Evolutionary conservation across 2,113 vertebrate species (phyloP), one percentile per base, ranked within the genome.

Genomic region (Archocentrus centrarchus): DNA sequence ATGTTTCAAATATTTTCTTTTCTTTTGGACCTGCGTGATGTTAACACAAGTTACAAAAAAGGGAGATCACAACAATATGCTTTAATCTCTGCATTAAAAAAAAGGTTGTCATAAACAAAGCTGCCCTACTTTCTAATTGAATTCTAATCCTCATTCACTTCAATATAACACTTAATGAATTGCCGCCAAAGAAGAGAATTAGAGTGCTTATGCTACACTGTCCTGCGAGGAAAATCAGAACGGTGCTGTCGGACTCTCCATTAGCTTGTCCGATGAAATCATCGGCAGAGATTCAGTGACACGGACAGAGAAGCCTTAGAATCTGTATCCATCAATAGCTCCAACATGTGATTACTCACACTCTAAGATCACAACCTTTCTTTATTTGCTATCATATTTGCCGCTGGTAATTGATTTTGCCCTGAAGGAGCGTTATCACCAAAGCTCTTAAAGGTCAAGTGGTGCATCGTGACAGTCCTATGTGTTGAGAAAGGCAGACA

Each of bases 391-490:
- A 80, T 83, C 70, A 70, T 47, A 50, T 86, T 89, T 82, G 61
- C 47, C 78, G 80, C 35, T 37, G 62, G 81, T 92, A 90, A 93
- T 93, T 84, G 90, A 94, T 93, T 93, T 94, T 89, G 57, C 90
- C 92, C 90, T 64, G 64, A 82, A 92, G 93, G 78, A 83, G 82
- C 22, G 4, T 89, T 81, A 81, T 86, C 58, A 18, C 37, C 30
- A 41, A 58, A 58, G 80, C 86, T 87, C 47, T 84, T 82, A 90
- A 93, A 93, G 93, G 92, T 94, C 93, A 93, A 90, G 88, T 88
- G 87, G 57, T 47, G 85, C 86, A 86, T 80, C 80, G 82, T 78
- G 87, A 83, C 79, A 70, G 89, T 83, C 82, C 63, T 66, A 15
- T 91, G 88, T 90, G 80, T 81, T 66, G 76, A 81, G 80, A 91